These are phyloP conservation scores for Mythimna ferrago DNA, from an alignment of 2,888 invertebrate species.

Conservation along the genomic window DNA sequence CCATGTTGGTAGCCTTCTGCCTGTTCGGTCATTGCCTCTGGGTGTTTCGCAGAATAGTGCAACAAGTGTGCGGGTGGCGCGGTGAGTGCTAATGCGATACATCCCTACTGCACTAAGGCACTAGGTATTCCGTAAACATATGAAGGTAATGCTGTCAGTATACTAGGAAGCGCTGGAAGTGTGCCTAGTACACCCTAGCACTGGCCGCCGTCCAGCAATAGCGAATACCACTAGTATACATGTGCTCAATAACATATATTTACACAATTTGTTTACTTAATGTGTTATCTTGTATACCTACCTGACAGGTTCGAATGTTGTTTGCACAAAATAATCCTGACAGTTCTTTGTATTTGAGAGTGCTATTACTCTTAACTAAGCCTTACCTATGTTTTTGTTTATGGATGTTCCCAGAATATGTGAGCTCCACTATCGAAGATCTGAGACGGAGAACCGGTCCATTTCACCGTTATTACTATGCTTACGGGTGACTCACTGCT, in stretches of 20 bases:
- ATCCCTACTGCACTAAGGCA: constrained; percentile 72
- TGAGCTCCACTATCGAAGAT: constrained; percentile 56
- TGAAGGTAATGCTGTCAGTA: constrained; percentile 79
- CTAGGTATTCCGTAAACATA: constrained; percentile 74
- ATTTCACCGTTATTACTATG: constrained; percentile 64
- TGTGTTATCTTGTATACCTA: constrained; percentile 46
- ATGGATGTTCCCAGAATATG: constrained; percentile 59
- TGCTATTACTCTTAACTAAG: constrained; percentile 36
- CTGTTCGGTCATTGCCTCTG: constrained; percentile 71
- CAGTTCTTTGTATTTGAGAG: constrained; percentile 33
- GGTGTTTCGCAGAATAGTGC: constrained; percentile 70
- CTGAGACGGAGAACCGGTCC: constrained; percentile 58
- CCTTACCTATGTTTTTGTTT: constrained; percentile 31
- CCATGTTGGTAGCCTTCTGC: constrained; percentile 46
- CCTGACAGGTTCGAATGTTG: constrained; percentile 38
- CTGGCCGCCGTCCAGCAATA: constrained; percentile 81
- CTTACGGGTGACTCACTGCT: constrained; percentile 60
- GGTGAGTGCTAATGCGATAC: constrained; percentile 57
- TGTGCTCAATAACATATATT: constrained; percentile 59
- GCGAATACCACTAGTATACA: constrained; percentile 64
- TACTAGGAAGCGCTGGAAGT: constrained; percentile 85
- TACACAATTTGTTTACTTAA: constrained; percentile 56
- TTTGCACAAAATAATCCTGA: constrained; percentile 24
- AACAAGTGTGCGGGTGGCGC: constrained; percentile 60
- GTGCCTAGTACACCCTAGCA: constrained; percentile 77